phyloP scores from a whole-genome alignment of 2,888 invertebrate genomes.

The Eristalinus sepulchralis region DNA sequence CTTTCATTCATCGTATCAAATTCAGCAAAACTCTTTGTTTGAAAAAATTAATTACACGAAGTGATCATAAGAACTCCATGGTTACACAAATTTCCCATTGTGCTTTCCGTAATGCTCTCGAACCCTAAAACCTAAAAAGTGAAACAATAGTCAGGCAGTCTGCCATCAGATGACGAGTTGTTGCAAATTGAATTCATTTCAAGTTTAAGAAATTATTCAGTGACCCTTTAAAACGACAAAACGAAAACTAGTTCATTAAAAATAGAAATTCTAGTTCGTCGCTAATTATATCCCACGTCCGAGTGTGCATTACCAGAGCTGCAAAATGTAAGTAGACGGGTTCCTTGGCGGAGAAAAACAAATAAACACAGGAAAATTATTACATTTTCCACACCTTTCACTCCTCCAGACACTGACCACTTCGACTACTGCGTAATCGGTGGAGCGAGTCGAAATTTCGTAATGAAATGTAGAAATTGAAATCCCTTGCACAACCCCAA shows the following conservation, averaged over 20 bases:
- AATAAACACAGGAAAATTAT: not conserved
- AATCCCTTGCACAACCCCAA: constrained; percentile 53
- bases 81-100: not conserved
- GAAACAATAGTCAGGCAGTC: constrained; percentile 4
- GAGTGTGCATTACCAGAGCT: not conserved
- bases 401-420: not conserved
- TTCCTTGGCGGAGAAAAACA: not conserved
- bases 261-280: constrained; percentile 44
- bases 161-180: constrained; percentile 6
- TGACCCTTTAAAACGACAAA: constrained; percentile 17
- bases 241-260: constrained; percentile 12
- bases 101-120: not conserved
- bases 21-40: constrained; percentile 18
- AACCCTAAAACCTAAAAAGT: not conserved
- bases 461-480: constrained; percentile 41
- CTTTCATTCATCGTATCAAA: not conserved
- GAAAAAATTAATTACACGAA: not conserved
- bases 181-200: constrained; percentile 13
- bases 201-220: constrained; percentile 47
- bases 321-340: constrained; percentile 43
- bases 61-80: not conserved
- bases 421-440: constrained; percentile 51
- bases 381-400: not conserved
- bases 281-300: constrained; percentile 38
- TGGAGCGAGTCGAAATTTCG: constrained; percentile 43